These are phyloP conservation scores for Callithrix jacchus DNA, from an alignment of 2,113 vertebrate genomes.

Conservation along the genomic window DNA sequence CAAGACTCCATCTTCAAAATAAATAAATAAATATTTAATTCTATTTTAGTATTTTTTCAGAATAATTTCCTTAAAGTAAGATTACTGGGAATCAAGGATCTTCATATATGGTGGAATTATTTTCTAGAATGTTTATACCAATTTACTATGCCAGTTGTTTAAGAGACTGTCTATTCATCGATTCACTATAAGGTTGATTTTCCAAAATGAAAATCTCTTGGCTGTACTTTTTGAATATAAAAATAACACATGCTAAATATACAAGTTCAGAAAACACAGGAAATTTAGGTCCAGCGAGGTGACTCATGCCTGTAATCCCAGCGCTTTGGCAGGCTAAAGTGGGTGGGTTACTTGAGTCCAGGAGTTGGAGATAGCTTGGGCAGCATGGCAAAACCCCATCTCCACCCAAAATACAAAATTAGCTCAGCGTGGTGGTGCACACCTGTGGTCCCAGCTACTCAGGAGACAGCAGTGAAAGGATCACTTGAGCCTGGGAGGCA, in stretches of 20 bases:
- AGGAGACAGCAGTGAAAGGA: too few relatives aligned
- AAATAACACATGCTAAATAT: background rate
- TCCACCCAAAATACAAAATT: too few relatives aligned
- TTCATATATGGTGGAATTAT: background rate
- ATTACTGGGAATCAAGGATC: background rate
- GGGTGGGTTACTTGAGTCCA: too few relatives aligned
- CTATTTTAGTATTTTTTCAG: background rate
- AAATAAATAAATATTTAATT: background rate
- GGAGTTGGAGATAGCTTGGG: too few relatives aligned
- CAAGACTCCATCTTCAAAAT: too few relatives aligned
- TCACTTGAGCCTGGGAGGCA: too few relatives aligned
- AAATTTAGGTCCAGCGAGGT: background rate
- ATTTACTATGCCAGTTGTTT: background rate
- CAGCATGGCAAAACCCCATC: too few relatives aligned
- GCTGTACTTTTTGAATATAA: background rate
- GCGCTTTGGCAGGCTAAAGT: too few relatives aligned
- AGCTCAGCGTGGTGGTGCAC: too few relatives aligned
- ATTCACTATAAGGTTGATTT: background rate
- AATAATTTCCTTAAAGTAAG: background rate
- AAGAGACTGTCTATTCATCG: background rate
- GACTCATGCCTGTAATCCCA: too few relatives aligned
- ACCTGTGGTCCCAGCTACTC: too few relatives aligned
- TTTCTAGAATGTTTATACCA: background rate
- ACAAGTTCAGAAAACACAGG: background rate
- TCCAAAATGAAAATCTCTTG: slow-evolving; percentile 36